A percentile compares a stretch with the other conserved stretches of the same genome.
Evolutionary conservation across 2,888 invertebrate genomes (phyloP).

Genomic region (Nomada goodeniana): DNA sequence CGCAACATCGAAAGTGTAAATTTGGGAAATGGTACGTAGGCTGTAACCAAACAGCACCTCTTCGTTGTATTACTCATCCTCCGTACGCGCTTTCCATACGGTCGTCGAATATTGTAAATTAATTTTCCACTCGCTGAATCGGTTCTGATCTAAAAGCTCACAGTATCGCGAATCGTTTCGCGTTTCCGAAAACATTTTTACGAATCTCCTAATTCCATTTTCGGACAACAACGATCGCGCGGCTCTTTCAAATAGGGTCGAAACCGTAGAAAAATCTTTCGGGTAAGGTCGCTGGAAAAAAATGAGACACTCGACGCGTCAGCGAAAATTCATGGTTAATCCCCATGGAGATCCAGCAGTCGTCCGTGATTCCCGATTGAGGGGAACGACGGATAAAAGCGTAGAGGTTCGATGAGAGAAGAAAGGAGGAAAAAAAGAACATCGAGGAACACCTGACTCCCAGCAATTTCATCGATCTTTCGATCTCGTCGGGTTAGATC

Average conservation of each 20-base stretch:
- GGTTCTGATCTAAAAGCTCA: no score
- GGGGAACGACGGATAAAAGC: slow-evolving; percentile 29
- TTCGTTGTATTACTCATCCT: not conserved
- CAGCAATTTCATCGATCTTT: slow-evolving; percentile 64
- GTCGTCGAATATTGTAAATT: not conserved
- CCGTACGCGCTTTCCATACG: not conserved
- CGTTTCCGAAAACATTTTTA: no score
- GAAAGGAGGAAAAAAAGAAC: not conserved
- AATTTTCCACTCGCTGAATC: no score
- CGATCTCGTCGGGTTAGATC: slow-evolving; percentile 56
- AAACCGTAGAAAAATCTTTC: not conserved
- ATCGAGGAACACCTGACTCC: slow-evolving; percentile 49
- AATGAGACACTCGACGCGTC: not conserved
- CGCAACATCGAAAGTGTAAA: slow-evolving; percentile 53
- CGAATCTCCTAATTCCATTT: no score
- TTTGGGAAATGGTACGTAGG: slow-evolving; percentile 15
- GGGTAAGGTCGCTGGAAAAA: not conserved
- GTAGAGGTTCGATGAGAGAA: not conserved
- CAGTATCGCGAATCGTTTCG: no score
- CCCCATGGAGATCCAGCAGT: slow-evolving; percentile 39
- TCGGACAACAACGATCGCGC: no score
- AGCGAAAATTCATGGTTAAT: slow-evolving; percentile 41
- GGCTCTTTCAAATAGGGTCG: no score
- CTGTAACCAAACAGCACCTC: slow-evolving; percentile 3
- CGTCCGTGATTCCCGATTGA: slow-evolving; percentile 32